Evolutionary conservation across 2,888 invertebrate species (phyloP).

Genomic region (Pammene fasciana): DNA sequence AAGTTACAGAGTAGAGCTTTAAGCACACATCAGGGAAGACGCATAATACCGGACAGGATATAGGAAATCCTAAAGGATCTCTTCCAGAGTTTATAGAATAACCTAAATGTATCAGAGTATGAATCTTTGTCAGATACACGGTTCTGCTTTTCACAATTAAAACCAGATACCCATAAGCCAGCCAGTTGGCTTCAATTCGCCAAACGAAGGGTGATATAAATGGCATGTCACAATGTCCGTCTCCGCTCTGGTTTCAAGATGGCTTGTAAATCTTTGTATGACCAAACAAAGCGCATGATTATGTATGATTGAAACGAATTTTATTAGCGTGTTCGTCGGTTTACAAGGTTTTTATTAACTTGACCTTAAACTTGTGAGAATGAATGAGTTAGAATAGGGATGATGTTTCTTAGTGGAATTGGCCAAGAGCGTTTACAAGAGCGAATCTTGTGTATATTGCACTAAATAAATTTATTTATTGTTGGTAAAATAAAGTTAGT

Average conservation of each 20-base stretch:
- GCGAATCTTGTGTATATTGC: too few relatives aligned
- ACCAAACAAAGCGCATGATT: conserved; percentile 14
- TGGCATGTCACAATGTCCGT: conserved; percentile 38
- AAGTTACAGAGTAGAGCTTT: too few relatives aligned
- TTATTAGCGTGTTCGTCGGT: conserved; percentile 35
- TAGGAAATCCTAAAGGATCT: too few relatives aligned
- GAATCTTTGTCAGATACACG: conserved; percentile 44
- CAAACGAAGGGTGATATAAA: conserved; percentile 45
- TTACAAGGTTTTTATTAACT: conserved; percentile 32
- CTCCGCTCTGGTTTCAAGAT: conserved; percentile 43
- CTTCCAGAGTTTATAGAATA: too few relatives aligned
- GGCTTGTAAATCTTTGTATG: conserved; percentile 30
- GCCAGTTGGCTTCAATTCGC: conserved; percentile 57
- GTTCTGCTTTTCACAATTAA: conserved; percentile 41
- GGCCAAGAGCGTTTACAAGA: too few relatives aligned
- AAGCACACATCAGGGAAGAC: too few relatives aligned
- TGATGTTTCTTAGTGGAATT: neutral
- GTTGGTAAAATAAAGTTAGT: too few relatives aligned
- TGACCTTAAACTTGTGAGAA: conserved; percentile 17
- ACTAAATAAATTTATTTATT: too few relatives aligned
- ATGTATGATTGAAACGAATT: conserved; percentile 36
- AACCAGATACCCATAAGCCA: conserved; percentile 54
- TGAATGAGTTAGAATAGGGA: neutral
- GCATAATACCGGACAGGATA: too few relatives aligned
- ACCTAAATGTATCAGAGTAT: neutral